A percentile compares a stretch with the other conserved stretches of the same genome.
phyloP scores from a whole-genome alignment of 2,888 invertebrate species.

The Caenorhabditis sp. region DNA sequence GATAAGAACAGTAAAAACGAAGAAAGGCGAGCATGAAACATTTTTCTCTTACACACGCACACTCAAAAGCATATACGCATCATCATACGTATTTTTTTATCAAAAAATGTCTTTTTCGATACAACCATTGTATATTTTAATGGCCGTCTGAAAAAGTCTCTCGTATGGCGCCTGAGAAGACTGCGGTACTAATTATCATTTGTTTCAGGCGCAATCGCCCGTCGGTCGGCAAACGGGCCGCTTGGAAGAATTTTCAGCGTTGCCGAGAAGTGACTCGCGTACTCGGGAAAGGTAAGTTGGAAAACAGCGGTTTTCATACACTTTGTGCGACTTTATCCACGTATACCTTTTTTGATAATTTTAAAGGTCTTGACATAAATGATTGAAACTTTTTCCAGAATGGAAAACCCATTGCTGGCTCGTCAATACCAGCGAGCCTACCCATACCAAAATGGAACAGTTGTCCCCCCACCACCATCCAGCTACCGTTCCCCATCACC shows the following conservation, averaged over 20 bases:
- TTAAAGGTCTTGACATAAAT: no score
- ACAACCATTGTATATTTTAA: conserved; percentile 45
- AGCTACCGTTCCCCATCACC: conserved; percentile 63
- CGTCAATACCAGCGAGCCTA: conserved; percentile 53
- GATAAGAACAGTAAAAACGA: conserved; percentile 37
- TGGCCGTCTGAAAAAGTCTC: conserved; percentile 30
- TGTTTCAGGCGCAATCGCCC: conserved; percentile 63
- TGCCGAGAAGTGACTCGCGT: conserved; percentile 55
- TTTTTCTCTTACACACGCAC: conserved; percentile 38
- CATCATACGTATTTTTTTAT: conserved; percentile 54
- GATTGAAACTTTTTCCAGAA: no score
- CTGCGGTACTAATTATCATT: conserved; percentile 35
- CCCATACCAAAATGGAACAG: conserved; percentile 41
- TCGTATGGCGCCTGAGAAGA: conserved; percentile 20
- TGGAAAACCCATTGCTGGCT: conserved; percentile 62
- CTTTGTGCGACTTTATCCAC: background rate
- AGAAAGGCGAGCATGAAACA: conserved; percentile 37
- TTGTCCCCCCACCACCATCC: conserved; percentile 40
- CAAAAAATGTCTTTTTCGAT: conserved; percentile 10
- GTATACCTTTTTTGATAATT: no score
- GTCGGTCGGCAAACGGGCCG: conserved; percentile 59
- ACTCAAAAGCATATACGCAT: conserved; percentile 11
- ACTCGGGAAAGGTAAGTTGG: conserved; percentile 57
- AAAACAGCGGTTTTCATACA: no score
- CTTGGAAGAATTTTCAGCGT: conserved; percentile 47